These are phyloP conservation scores for Pyrgilauda ruficollis DNA, from an alignment of 2,113 vertebrate species.

Conservation along the genomic window DNA sequence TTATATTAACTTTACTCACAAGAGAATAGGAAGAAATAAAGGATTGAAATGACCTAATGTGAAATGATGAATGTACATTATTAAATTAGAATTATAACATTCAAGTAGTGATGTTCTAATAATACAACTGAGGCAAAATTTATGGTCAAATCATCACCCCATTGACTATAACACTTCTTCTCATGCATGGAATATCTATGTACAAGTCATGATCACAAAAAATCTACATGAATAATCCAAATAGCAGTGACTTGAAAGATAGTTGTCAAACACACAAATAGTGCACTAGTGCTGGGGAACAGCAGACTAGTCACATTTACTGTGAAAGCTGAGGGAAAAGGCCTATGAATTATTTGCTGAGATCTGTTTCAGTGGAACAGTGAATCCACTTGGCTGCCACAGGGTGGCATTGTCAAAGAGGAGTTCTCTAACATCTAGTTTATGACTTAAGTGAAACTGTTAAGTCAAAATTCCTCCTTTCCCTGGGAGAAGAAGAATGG, in stretches of 20 bases:
- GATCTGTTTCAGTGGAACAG: not conserved
- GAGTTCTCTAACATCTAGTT: not conserved
- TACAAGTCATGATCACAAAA: not conserved
- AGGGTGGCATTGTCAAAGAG: not conserved
- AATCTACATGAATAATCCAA: not conserved
- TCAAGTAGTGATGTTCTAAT: not conserved
- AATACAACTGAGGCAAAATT: not conserved
- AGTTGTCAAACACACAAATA: not conserved
- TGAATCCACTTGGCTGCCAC: not conserved
- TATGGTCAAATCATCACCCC: not conserved
- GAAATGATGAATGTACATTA: not conserved
- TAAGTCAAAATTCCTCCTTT: not conserved
- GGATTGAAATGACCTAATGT: not conserved
- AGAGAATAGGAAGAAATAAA: not conserved
- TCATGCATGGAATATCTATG: not conserved
- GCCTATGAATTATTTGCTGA: not conserved
- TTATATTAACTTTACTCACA: not conserved
- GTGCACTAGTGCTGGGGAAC: not conserved
- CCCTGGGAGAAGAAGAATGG: not conserved
- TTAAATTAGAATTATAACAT: not conserved
- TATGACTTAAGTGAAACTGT: not conserved
- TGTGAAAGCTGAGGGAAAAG: not conserved
- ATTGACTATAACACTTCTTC: not conserved
- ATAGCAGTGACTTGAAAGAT: not conserved
- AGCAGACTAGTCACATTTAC: not conserved